phyloP scores from a whole-genome alignment of 2,113 vertebrate species.

The Coptodon rendalli region DNA sequence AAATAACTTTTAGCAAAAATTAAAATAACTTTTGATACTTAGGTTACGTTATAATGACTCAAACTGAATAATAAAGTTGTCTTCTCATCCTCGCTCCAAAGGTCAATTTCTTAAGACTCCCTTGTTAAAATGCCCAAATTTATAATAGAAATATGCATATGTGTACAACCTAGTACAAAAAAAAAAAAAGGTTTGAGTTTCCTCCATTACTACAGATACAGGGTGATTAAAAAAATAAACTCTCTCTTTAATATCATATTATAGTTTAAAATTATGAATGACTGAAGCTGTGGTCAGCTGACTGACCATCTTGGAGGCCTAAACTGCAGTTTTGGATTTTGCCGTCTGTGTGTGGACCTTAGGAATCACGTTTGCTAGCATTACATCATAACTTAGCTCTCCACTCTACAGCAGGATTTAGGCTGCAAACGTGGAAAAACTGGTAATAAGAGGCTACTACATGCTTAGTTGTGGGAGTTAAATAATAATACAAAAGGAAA shows the following conservation, averaged over 20 bases:
- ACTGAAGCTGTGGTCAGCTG: background rate
- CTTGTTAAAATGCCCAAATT: background rate
- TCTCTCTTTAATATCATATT: background rate
- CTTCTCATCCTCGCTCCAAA: background rate
- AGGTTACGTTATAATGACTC: background rate
- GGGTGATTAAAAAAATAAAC: background rate
- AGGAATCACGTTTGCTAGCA: background rate
- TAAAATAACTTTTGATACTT: background rate
- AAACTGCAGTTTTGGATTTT: background rate
- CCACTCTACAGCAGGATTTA: background rate
- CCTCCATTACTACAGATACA: background rate
- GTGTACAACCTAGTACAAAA: background rate
- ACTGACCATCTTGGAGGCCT: background rate
- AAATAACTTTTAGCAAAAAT: background rate
- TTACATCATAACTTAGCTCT: background rate
- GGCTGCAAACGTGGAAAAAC: too few species aligned
- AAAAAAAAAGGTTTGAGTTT: background rate
- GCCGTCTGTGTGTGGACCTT: background rate
- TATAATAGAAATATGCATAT: background rate
- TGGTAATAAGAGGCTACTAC: too few species aligned
- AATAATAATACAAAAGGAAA: background rate
- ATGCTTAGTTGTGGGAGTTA: too few species aligned
- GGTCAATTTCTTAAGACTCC: background rate
- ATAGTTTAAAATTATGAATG: background rate
- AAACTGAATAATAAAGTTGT: background rate